A percentile compares a stretch with the other conserved stretches of the same genome.
phyloP scores from a whole-genome alignment of 2,888 invertebrate species.

The Blastobasis lacticolella region DNA sequence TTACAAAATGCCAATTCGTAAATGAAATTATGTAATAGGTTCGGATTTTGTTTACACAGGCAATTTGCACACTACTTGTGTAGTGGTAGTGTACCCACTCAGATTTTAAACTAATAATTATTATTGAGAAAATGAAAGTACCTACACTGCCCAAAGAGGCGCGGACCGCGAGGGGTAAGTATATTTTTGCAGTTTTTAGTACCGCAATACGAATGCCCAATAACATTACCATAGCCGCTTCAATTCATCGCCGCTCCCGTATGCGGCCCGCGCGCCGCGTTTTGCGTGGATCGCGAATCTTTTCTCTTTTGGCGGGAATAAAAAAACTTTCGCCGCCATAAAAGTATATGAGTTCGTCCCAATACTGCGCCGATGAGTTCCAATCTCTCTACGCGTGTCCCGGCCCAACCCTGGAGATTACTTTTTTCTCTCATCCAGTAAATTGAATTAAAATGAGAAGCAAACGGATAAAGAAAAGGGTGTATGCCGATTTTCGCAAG shows the following conservation, averaged over 20 bases:
- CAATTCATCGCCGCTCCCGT: conserved; percentile 46
- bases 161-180: too few species aligned
- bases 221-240: conserved; percentile 32
- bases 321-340: conserved; percentile 66
- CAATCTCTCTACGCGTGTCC: conserved; percentile 65
- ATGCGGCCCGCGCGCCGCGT: conserved; percentile 43
- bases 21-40: too few species aligned
- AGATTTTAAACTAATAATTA: too few species aligned
- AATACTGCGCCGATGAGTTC: conserved; percentile 69
- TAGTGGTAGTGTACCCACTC: too few species aligned
- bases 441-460: conserved; percentile 72
- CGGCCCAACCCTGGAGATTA: conserved; percentile 68
- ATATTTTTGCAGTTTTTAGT: too few species aligned
- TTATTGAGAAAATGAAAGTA: too few species aligned
- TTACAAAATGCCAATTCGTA: too few species aligned
- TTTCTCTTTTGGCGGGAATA: conserved; percentile 61
- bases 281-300: conserved; percentile 51
- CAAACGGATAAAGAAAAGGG: conserved; percentile 66
- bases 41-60: too few species aligned
- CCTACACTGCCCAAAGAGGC: too few species aligned
- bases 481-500: conserved; percentile 55
- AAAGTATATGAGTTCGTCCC: conserved; percentile 72
- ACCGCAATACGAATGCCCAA: neutral
- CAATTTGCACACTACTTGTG: too few species aligned
- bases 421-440: conserved; percentile 69